Conservation (phyloP, 30 jellyfish, hydroid and myxozoan genomes). For the Aurelia aurita region DNA sequence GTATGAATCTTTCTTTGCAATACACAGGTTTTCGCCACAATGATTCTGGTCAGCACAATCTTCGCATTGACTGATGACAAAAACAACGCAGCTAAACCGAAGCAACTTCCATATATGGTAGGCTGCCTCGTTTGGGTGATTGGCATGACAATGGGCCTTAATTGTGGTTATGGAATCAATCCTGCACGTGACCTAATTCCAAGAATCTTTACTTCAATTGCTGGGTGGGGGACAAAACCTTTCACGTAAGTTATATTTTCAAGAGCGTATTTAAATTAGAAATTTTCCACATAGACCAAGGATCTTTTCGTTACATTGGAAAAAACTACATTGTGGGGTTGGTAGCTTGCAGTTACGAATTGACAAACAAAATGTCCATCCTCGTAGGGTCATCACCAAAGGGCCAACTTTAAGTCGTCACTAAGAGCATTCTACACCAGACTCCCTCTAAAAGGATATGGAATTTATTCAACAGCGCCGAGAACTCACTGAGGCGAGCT, state of each 20-base stretch:
- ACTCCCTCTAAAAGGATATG: conserved; percentile 9
- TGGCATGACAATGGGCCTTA: conserved; percentile 94
- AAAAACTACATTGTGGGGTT: no score
- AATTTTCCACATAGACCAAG: no score
- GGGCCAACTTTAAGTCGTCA: conserved; percentile 3
- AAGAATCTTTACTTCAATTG: conserved; percentile 88
- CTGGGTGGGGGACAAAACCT: conserved; percentile 93
- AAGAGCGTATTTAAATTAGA: no score
- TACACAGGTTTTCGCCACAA: conserved; percentile 78
- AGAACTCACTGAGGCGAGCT: conserved; percentile 18
- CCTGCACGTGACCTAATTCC: conserved; percentile 98
- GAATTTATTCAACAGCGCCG: conserved; percentile 12
- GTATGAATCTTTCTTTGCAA: no score
- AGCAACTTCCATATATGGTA: conserved; percentile 74
- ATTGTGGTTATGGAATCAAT: conserved; percentile 95
- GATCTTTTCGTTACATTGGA: no score
- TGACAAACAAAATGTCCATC: no score
- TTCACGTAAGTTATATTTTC: conserved; percentile 65
- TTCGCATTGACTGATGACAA: conserved; percentile 90
- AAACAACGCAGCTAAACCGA: conserved; percentile 77
- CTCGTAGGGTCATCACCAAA: no score
- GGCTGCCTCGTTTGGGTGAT: conserved; percentile 94
- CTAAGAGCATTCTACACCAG: conserved; percentile 9
- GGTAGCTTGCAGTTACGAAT: no score
- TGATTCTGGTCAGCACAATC: conserved; percentile 85